A percentile compares a stretch with the other conserved stretches of the same genome.
Evolutionary conservation across 2,797 vertebrate species (phyloP).

Genomic region (Sylvia borin): DNA sequence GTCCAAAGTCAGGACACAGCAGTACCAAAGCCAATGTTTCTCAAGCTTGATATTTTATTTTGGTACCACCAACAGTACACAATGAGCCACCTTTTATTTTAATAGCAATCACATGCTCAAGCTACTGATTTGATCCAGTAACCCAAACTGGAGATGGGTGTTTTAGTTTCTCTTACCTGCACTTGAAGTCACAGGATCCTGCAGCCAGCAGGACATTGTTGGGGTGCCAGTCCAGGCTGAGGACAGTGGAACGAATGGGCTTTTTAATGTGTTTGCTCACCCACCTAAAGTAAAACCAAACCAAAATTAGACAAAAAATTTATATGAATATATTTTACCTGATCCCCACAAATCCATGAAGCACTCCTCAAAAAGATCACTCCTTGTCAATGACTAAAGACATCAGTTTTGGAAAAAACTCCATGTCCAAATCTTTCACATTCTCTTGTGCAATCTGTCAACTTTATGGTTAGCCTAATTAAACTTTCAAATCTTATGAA

Average conservation of each 20-base stretch:
- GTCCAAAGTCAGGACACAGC: background rate
- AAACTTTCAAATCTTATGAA: background rate
- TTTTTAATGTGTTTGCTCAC: conserved; percentile 99
- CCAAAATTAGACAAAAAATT: background rate
- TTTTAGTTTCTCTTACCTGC: conserved; percentile 83
- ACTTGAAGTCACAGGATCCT: conserved; percentile 98
- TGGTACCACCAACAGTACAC: background rate
- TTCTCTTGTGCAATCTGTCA: background rate
- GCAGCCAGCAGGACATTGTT: conserved; percentile 97
- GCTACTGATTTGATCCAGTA: background rate
- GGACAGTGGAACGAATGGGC: conserved; percentile 95
- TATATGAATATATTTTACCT: background rate
- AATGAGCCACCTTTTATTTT: background rate
- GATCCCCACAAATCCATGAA: background rate
- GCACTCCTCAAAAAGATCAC: background rate
- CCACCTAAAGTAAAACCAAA: conserved; percentile 83
- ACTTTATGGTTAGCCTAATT: background rate
- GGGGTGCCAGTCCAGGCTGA: conserved; percentile 98
- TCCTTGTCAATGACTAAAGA: background rate
- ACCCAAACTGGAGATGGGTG: background rate
- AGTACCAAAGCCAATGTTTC: background rate
- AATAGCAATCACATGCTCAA: background rate
- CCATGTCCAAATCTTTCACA: background rate
- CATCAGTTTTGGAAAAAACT: background rate
- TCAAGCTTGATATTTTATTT: background rate